A percentile compares a stretch with the other conserved stretches of the same genome.
phyloP scores from a whole-genome alignment of 2,113 vertebrate species.

The Poeciliopsis turrubarensis region DNA sequence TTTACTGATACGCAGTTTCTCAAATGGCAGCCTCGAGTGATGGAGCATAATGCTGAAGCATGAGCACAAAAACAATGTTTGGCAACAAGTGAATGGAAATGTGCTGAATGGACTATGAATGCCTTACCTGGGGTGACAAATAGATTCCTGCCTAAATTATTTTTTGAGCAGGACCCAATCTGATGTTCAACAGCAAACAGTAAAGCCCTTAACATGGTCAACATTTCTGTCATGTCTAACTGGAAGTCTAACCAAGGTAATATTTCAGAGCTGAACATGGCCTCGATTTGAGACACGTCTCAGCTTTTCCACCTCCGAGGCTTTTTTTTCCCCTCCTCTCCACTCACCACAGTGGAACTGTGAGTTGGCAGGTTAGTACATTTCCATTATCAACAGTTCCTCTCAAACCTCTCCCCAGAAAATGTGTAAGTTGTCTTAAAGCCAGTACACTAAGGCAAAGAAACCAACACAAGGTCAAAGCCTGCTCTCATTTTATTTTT shows the following conservation, averaged over 20 bases:
- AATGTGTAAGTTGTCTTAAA: conserved; percentile 28
- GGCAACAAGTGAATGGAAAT: neutral
- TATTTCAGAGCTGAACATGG: conserved; percentile 55
- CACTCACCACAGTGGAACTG: conserved; percentile 72
- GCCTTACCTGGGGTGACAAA: neutral
- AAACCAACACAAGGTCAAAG: conserved; percentile 14
- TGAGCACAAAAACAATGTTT: conserved; percentile 3
- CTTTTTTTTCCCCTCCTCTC: conserved; percentile 31
- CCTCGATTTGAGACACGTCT: conserved; percentile 64
- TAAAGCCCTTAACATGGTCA: conserved; percentile 11
- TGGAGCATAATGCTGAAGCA: neutral
- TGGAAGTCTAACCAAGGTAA: conserved; percentile 31
- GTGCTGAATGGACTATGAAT: neutral
- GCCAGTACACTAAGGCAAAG: conserved; percentile 28
- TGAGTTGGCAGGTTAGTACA: conserved; percentile 58
- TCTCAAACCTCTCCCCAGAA: neutral
- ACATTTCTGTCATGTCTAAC: neutral
- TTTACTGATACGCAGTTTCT: neutral
- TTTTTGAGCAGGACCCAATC: conserved; percentile 2
- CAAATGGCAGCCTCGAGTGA: neutral
- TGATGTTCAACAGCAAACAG: neutral
- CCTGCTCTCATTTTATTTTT: conserved; percentile 11
- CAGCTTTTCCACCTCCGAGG: conserved; percentile 72
- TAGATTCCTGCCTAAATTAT: neutral
- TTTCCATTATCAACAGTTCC: conserved; percentile 70